phyloP scores from a whole-genome alignment of 2,888 invertebrate genomes.

The Platycheirus rosarum region DNA sequence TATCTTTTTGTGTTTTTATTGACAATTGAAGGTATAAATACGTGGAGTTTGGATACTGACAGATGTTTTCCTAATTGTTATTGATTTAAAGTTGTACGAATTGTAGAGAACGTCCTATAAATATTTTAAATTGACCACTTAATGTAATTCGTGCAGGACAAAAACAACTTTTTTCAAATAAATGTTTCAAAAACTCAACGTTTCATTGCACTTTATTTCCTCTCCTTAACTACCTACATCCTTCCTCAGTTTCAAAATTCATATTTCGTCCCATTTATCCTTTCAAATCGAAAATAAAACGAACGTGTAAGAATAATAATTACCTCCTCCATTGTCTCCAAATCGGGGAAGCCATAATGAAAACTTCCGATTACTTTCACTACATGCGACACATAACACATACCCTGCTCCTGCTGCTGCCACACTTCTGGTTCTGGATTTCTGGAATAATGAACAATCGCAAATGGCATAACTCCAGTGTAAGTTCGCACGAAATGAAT shows the following conservation, averaged over 20 bases:
- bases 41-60: no score
- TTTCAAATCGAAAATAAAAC: conserved; percentile 6
- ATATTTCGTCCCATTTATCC: conserved; percentile 8
- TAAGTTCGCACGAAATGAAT: conserved; percentile 57
- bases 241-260: conserved; percentile 19
- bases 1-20: conserved; percentile 5
- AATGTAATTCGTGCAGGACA: no score
- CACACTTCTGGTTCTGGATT: no score
- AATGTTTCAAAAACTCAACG: no score
- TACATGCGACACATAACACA: conserved; percentile 19
- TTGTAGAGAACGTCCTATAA: no score
- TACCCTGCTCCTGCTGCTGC: no score
- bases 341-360: conserved; percentile 52
- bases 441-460: conserved; percentile 56
- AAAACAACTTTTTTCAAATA: no score
- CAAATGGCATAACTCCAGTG: conserved; percentile 47
- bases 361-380: conserved; percentile 62
- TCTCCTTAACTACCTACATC: neutral
- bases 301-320: conserved; percentile 67
- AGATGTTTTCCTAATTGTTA: no score
- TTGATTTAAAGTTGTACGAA: no score
- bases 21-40: no score
- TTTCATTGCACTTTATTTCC: no score
- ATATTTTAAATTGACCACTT: no score
- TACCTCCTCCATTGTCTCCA: conserved; percentile 64